Base-by-base conservation (phyloP, 2,113 vertebrate species). In the Mesoclemmys tuberculata region DNA sequence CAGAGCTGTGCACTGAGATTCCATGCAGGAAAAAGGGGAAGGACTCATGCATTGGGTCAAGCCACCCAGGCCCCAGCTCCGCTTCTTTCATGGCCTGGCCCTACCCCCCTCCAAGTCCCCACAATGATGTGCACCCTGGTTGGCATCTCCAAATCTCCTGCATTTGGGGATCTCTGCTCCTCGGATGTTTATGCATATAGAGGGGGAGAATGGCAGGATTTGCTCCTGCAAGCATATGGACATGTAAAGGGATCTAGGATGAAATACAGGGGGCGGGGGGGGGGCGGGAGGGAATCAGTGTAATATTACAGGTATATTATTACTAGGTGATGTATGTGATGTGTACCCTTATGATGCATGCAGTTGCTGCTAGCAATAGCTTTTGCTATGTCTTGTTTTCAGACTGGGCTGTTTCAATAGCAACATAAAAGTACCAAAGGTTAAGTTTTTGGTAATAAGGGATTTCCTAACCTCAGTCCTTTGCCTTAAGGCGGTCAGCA, bases 11-110 rank as follows among this genome's bases (percentile, higher is more conserved):
- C 41, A 21, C 52, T 41, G 14, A 18, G 56, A 93, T 55, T 13
- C 44, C 68, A 82, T 71, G 86, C 88, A 64, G 10, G 84, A 93
- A 35, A 49, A 74, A 24, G 64, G 48, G 31, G 49, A 38, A 68
- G 80, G 55, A 56, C 35, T 56, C 82, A 54, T 64, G 74, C 13
- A 14, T 26, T 77, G 74, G 89, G 61, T 38, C 64, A 71, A 22
- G 21, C 64, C 64, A 38, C 64, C 38, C 35, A 71, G 64, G 64
- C n/a, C 18, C n/a, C 35, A n/a, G 64, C 84, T 90, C 82, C 77
- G 35, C 88, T 90, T 94, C 78, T 58, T 58, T n/a, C 14, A 78
- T 89, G 29, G 41, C 94, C 54, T 89, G 90, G 84, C 29, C 74
- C 84, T 92, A 48, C 1, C 88, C 84, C 82, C 54, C 26, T 88